These are phyloP conservation scores for Amaurobius ferox DNA, from an alignment of 2,888 invertebrate species.

Conservation along the genomic window DNA sequence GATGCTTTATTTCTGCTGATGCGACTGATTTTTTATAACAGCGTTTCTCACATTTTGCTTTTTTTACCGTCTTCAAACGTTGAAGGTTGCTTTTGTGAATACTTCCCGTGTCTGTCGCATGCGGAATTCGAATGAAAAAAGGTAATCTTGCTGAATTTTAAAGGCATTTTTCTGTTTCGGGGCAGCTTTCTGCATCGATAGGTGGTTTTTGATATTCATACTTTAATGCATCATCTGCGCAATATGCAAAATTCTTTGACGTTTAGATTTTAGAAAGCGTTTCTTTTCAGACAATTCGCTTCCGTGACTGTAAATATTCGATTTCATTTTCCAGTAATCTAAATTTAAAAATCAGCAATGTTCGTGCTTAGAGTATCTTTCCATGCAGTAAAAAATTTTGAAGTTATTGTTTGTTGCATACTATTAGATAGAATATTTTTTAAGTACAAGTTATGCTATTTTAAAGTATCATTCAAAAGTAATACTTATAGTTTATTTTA, in stretches of 20 bases:
- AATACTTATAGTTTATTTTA: too few species aligned
- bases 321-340: too few species aligned
- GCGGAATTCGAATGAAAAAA: constrained; percentile 30
- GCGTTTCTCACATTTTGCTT: neutral
- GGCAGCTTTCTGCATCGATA: constrained; percentile 29
- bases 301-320: too few species aligned
- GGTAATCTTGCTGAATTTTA: constrained; percentile 24
- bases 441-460: too few species aligned
- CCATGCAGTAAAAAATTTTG: too few species aligned
- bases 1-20: constrained; percentile 46
- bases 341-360: too few species aligned
- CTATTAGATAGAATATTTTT: too few species aligned
- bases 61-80: constrained; percentile 31
- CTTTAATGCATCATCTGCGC: constrained; percentile 2
- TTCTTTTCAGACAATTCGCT: too few species aligned
- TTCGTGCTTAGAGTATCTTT: too few species aligned
- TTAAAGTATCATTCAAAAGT: too few species aligned
- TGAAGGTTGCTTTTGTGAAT: constrained; percentile 36
- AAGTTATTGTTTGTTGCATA: too few species aligned
- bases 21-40: constrained; percentile 47
- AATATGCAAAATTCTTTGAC: constrained; percentile 3
- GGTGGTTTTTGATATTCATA: constrained; percentile 22
- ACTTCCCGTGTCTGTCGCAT: constrained; percentile 29
- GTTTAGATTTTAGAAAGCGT: neutral
- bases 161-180: constrained; percentile 29